phyloP scores from a whole-genome alignment of 2,888 invertebrate genomes.

The Scotopteryx bipunctaria region DNA sequence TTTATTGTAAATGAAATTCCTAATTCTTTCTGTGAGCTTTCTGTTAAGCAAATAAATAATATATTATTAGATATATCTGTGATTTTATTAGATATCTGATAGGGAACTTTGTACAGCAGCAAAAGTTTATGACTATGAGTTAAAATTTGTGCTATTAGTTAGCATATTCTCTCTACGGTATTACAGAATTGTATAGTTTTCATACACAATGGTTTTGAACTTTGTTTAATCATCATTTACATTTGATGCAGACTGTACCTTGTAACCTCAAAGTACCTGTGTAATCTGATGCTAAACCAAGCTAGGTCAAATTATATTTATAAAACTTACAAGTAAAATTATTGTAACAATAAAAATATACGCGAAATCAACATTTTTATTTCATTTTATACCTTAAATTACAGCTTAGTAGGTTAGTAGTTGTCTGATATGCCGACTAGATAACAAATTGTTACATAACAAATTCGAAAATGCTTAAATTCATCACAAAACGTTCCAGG shows the following conservation, averaged over 20 bases:
- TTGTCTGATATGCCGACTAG: slow-evolving; percentile 21
- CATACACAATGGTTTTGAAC: too few relatives aligned
- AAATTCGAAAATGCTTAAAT: slow-evolving; percentile 14
- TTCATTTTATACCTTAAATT: slow-evolving; percentile 10
- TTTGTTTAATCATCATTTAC: too few relatives aligned
- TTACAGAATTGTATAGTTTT: too few relatives aligned
- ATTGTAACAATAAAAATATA: slow-evolving; percentile 10
- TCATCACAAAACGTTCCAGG: not conserved
- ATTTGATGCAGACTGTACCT: too few relatives aligned
- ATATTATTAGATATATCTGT: slow-evolving; percentile 24
- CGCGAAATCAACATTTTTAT: slow-evolving; percentile 21
- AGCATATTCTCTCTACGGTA: too few relatives aligned
- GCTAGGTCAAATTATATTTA: slow-evolving; percentile 4
- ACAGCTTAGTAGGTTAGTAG: slow-evolving; percentile 10
- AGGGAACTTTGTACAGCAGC: not conserved
- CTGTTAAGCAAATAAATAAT: slow-evolving; percentile 6
- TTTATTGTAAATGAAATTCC: slow-evolving; percentile 5
- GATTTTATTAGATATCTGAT: slow-evolving; percentile 8
- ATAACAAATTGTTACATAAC: not conserved
- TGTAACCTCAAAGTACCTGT: too few relatives aligned
- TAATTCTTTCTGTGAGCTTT: slow-evolving; percentile 14
- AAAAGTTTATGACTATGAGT: too few relatives aligned
- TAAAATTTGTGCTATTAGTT: too few relatives aligned
- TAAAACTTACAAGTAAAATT: not conserved
- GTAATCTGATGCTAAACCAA: slow-evolving; percentile 9